Evolutionary conservation across 2,113 vertebrate species (phyloP), one percentile per base, ranked within the genome.

Genomic region (Cyprinodon brontotheroides): DNA sequence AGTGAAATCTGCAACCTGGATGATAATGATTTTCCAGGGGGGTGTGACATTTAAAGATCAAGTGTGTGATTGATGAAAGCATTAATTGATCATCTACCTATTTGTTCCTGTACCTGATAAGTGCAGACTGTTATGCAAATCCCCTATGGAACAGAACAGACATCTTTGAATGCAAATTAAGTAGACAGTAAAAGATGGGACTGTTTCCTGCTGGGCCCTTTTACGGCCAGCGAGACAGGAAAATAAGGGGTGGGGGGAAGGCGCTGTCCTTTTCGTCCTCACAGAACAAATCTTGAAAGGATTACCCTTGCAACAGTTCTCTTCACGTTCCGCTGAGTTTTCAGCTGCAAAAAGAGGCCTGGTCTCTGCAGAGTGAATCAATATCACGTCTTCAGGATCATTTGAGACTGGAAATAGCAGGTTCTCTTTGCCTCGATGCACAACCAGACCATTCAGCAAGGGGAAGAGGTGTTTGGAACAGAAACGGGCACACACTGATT

Each of bases 91-190:
- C 85, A 89, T 89, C 86, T 92, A 78, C 77, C 83, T 90, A 89
- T 92, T 88, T 87, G 86, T 85, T 72, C 74, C 4, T 88, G 82
- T 77, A 90, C 76, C 79, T 80, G 85, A 92, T 75, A 86, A 88
- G 80, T 63, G 76, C 82, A 86, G 86, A 87, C 83, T 86, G 86
- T 86, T 90, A 87, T 90, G 89, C 85, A 92, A 89, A 89, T 91
- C 65, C 41, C 76, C 2, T 1, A 11, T 62, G 77, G 73, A 83
- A 64, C 75, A 66, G 48, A 83, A 65, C 75, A 62, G 53, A 79
- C 69, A 22, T 92, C 84, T 90, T 92, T 88, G 92, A 90, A 92
- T 90, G 87, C 87, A 92, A 92, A 92, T 92, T 76, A 88, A 77
- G 66, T 69, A 61, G 72, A 72, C 40, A 6, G 82, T 64, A 15